These are phyloP conservation scores for Lypha dubia DNA, from an alignment of 2,888 invertebrate species.

Conservation along the genomic window DNA sequence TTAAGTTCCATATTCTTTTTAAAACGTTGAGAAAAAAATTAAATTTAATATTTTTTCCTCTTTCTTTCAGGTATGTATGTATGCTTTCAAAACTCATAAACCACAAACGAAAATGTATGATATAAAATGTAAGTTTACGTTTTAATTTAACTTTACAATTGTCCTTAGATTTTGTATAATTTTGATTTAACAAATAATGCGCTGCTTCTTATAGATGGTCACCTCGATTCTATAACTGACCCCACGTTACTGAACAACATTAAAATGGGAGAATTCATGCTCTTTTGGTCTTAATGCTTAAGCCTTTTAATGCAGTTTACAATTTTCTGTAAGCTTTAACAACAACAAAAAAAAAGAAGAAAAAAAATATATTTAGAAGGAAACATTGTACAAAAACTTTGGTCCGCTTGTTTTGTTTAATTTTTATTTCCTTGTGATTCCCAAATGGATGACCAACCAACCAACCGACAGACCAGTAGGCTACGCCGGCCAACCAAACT, in stretches of 20 bases:
- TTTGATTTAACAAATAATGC: too few species aligned
- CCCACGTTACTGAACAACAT: conserved; percentile 22
- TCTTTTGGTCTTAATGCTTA: conserved; percentile 53
- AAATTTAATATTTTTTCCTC: background rate
- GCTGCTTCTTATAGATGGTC: conserved; percentile 2
- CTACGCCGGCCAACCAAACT: background rate
- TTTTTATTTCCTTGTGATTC: conserved; percentile 35
- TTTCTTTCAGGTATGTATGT: background rate
- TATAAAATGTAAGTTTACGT: background rate
- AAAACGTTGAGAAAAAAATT: background rate
- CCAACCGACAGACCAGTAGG: conserved; percentile 25
- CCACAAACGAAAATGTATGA: background rate
- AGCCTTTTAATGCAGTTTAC: conserved; percentile 57
- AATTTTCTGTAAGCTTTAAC: conserved; percentile 53
- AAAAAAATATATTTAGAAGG: too few species aligned
- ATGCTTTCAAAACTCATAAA: background rate
- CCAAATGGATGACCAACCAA: conserved; percentile 40
- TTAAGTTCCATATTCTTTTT: too few species aligned
- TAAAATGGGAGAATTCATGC: conserved; percentile 33
- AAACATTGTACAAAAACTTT: conserved; percentile 11
- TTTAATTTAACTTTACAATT: background rate
- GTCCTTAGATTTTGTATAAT: too few species aligned
- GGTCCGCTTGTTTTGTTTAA: background rate
- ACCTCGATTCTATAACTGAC: conserved; percentile 33
- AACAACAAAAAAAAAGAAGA: too few species aligned